Evolutionary conservation across 2,797 vertebrate species (phyloP).

Genomic region (Scarus forsteni): DNA sequence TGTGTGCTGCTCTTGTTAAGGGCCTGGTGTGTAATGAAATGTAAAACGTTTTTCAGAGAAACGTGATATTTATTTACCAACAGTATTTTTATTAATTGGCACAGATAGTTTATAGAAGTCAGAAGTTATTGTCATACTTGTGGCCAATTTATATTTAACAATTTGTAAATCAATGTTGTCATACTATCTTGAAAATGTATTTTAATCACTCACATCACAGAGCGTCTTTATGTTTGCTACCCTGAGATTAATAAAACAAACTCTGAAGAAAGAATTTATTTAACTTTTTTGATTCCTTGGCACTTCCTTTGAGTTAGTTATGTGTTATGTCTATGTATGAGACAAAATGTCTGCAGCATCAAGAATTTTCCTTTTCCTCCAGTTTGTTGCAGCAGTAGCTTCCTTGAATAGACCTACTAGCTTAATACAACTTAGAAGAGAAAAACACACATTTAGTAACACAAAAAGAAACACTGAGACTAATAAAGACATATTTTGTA

Average conservation of each 20-base stretch:
- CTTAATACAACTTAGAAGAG: too few relatives aligned
- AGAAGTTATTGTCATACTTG: slow-evolving; percentile 31
- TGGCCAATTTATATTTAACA: slow-evolving; percentile 39
- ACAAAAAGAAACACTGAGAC: too few relatives aligned
- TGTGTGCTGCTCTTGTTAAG: slow-evolving; percentile 18
- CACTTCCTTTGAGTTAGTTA: too few relatives aligned
- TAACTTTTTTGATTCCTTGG: not conserved
- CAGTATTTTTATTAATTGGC: slow-evolving; percentile 52
- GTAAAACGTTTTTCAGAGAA: slow-evolving; percentile 39
- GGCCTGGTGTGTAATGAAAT: slow-evolving; percentile 23
- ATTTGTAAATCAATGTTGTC: slow-evolving; percentile 41
- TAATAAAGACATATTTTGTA: too few relatives aligned
- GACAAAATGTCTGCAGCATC: too few relatives aligned
- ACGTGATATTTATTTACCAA: slow-evolving; percentile 72
- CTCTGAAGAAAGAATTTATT: slow-evolving; percentile 23
- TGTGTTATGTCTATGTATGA: too few relatives aligned
- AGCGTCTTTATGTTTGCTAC: slow-evolving; percentile 44
- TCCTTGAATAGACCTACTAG: too few relatives aligned
- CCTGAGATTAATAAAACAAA: slow-evolving; percentile 62
- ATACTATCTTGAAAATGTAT: slow-evolving; percentile 30
- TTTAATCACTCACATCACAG: slow-evolving; percentile 31
- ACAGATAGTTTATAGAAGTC: slow-evolving; percentile 36
- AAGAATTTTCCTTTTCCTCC: too few relatives aligned
- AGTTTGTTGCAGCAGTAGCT: too few relatives aligned
- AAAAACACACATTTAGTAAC: too few relatives aligned